Conservation (phyloP, 2,113 vertebrate species). For the Rhinoptilus africanus region DNA sequence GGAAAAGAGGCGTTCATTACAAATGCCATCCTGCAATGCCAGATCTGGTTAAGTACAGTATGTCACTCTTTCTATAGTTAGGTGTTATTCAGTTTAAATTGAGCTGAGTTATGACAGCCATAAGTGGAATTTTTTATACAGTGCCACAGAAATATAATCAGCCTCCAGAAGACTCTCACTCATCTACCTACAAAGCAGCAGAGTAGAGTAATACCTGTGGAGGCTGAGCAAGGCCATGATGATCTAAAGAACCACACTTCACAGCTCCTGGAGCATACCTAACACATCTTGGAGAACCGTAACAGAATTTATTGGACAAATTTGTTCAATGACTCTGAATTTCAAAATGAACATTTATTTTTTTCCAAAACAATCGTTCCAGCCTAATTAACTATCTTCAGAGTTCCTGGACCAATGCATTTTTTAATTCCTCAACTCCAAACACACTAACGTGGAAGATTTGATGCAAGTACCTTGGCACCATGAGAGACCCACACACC, state of each 20-base stretch:
- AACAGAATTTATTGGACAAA: background rate
- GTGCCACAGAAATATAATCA: background rate
- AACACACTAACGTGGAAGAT: background rate
- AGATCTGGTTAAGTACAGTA: background rate
- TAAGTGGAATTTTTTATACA: background rate
- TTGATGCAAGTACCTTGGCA: background rate
- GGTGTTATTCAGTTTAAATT: background rate
- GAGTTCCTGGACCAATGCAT: background rate
- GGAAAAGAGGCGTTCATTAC: background rate
- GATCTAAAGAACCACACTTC: background rate
- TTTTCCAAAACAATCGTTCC: background rate
- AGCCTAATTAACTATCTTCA: background rate
- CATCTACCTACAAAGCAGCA: background rate
- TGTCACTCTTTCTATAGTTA: background rate
- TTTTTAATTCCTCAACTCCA: background rate
- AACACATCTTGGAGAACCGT: background rate
- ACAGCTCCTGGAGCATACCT: background rate
- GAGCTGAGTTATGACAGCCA: background rate
- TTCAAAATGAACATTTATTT: background rate
- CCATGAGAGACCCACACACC: no score
- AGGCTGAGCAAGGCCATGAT: background rate
- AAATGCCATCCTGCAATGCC: background rate
- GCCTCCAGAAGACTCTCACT: background rate
- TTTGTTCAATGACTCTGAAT: background rate
- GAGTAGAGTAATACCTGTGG: rapidly evolving